Conservation (phyloP, 1,140 invertebrate genomes). For the Rhyzopertha dominica region DNA sequence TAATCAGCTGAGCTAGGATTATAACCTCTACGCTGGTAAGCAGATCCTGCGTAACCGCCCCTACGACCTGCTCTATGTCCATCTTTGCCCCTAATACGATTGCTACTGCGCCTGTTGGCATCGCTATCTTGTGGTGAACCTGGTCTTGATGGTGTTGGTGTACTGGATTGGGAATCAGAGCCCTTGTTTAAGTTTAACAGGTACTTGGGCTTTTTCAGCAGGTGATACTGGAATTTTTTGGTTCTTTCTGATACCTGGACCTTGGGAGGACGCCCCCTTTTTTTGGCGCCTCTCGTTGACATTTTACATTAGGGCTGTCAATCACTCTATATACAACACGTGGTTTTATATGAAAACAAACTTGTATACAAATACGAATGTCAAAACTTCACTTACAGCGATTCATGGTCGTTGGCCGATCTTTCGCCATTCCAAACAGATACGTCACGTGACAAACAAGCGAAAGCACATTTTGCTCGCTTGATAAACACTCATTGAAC, state of each 20-base stretch:
- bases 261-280: constrained; percentile 83
- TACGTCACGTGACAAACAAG: constrained; percentile 56
- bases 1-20: constrained; percentile 67
- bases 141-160: constrained; percentile 69
- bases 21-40: constrained; percentile 63
- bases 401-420: constrained; percentile 52
- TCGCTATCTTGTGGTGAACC: constrained; percentile 70
- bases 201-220: constrained; percentile 90
- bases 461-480: constrained; percentile 42
- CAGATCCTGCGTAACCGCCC: constrained; percentile 55
- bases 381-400: constrained; percentile 52
- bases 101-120: constrained; percentile 59
- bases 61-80: constrained; percentile 52
- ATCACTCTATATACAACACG: constrained; percentile 42
- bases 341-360: constrained; percentile 49
- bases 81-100: constrained; percentile 53
- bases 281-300: constrained; percentile 78
- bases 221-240: constrained; percentile 78
- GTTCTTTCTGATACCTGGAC: constrained; percentile 75
- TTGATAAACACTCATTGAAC: constrained; percentile 4
- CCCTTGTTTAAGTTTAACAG: constrained; percentile 64
- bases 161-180: constrained; percentile 65
- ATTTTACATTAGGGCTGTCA: constrained; percentile 53
- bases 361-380: constrained; percentile 61
- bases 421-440: constrained; percentile 56